Percentiles rank a stretch among this genome's conserved stretches.
phyloP scores from a whole-genome alignment of 2,113 vertebrate genomes.

The Hassar affinis region DNA sequence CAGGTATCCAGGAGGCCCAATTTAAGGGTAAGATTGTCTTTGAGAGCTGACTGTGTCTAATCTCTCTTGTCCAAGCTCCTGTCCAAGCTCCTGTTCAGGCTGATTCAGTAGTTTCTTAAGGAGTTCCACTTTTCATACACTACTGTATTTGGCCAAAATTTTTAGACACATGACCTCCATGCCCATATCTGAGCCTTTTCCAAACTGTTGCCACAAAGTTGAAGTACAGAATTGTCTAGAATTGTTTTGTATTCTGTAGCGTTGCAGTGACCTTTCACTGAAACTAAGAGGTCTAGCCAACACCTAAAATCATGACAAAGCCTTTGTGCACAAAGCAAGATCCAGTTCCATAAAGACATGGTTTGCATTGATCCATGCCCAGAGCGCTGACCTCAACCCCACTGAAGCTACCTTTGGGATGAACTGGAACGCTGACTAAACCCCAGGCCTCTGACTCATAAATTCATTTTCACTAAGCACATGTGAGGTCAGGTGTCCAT shows the following conservation, averaged over 20 bases:
- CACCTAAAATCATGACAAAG: not conserved
- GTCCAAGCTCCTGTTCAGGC: not conserved
- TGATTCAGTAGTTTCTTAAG: not conserved
- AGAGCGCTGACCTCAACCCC: not conserved
- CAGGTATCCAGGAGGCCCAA: conserved; percentile 59
- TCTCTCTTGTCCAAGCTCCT: not conserved
- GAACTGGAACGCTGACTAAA: not conserved
- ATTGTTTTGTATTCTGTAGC: not conserved
- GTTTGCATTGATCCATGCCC: not conserved
- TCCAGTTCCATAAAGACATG: not conserved
- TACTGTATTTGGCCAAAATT: not conserved
- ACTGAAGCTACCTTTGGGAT: not conserved
- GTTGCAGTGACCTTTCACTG: not conserved
- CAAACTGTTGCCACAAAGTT: not conserved
- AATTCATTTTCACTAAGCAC: not conserved
- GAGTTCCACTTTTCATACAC: not conserved
- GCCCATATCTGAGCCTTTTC: not conserved
- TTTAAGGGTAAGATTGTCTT: conserved; percentile 52
- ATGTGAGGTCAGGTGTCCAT: not conserved
- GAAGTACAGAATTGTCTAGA: not conserved
- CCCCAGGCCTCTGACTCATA: not conserved
- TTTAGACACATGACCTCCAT: not conserved
- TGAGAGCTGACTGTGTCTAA: not conserved
- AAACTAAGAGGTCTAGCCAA: not conserved
- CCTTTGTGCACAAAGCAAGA: not conserved